A percentile compares a stretch with the other conserved stretches of the same genome.
These are phyloP conservation scores for Petaurus breviceps DNA, from an alignment of 2,113 vertebrate genomes.

Conservation along the genomic window DNA sequence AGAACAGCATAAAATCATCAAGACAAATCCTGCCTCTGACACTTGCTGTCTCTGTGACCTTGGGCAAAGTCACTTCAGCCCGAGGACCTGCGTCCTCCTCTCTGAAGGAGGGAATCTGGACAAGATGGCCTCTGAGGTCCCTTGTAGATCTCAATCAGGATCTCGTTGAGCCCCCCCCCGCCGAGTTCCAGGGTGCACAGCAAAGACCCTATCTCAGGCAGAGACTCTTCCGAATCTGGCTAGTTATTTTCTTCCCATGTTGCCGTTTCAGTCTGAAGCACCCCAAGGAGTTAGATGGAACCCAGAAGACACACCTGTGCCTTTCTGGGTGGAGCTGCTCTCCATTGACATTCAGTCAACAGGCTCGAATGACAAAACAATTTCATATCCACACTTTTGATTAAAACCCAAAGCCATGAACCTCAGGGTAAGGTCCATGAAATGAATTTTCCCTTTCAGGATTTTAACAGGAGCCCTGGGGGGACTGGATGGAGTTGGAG, in stretches of 20 bases:
- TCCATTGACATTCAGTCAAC: constrained; percentile 65
- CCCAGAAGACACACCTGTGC: constrained; percentile 35
- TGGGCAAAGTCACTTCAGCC: neutral
- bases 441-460: constrained; percentile 65
- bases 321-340: constrained; percentile 42
- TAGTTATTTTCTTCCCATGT: constrained; percentile 71
- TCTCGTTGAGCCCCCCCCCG: constrained; percentile 32
- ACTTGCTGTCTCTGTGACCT: neutral
- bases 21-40: constrained; percentile 7
- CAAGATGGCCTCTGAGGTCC: neutral
- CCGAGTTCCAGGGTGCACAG: constrained; percentile 43
- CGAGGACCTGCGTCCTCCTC: neutral
- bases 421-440: constrained; percentile 67
- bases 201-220: constrained; percentile 51
- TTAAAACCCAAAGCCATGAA: constrained; percentile 77
- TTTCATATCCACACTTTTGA: constrained; percentile 74
- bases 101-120: neutral
- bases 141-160: neutral
- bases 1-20: constrained; percentile 56
- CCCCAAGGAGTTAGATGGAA: constrained; percentile 67
- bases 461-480: constrained; percentile 33
- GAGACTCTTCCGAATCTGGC: constrained; percentile 67
- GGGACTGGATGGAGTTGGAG: constrained; percentile 43
- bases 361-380: constrained; percentile 75
- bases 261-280: constrained; percentile 46